Evolutionary conservation across 2,888 invertebrate species (phyloP).

Genomic region (Limnephilus marmoratus): DNA sequence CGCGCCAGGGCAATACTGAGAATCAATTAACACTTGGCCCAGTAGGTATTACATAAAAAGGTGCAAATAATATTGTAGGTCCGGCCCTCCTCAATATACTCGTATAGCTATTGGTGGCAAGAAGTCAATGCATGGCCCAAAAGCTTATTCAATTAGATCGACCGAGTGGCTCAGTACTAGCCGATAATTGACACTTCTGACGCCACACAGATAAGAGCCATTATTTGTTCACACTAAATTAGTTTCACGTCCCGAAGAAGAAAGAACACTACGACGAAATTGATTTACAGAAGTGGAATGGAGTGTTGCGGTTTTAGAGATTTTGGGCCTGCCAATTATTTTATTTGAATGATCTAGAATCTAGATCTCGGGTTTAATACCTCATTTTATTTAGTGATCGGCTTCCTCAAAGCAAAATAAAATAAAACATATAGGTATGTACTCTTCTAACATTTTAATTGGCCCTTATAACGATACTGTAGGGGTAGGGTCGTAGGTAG

Average conservation of each 20-base stretch:
- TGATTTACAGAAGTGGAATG: conserved; percentile 10
- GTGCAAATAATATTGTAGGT: neutral
- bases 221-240: conserved; percentile 21
- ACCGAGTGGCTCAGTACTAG: neutral
- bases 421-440: too few relatives aligned
- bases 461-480: too few relatives aligned
- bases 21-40: too few relatives aligned
- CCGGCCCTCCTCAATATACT: neutral
- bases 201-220: neutral
- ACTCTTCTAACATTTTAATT: too few relatives aligned
- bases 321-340: neutral
- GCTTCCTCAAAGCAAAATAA: neutral
- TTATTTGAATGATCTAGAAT: conserved; percentile 29
- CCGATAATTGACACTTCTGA: neutral
- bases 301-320: conserved; percentile 7
- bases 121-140: conserved; percentile 48
- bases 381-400: neutral
- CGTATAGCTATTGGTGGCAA: neutral
- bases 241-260: neutral
- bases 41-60: too few relatives aligned
- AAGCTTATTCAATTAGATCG: conserved; percentile 59
- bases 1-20: too few relatives aligned
- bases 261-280: conserved; percentile 19
- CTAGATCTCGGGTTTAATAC: neutral
- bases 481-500: too few relatives aligned